Conservation (phyloP, 2,888 invertebrate genomes). For the Trichopoda pennipes region DNA sequence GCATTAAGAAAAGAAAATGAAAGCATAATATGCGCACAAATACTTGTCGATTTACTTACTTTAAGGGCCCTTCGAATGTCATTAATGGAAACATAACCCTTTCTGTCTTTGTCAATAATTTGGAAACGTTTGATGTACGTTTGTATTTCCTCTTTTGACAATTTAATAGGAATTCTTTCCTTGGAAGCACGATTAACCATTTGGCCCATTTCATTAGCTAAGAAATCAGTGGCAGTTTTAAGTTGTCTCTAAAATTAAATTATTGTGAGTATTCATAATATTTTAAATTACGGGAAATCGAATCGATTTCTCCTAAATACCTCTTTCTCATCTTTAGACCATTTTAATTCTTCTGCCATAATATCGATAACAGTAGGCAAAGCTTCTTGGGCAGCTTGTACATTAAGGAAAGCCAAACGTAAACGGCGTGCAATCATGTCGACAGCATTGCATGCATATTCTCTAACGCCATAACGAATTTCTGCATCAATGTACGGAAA, state of each 20-base stretch:
- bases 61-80: conserved; percentile 97
- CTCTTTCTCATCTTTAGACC: conserved; percentile 90
- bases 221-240: conserved; percentile 90
- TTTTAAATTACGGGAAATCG: not conserved
- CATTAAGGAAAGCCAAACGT: conserved; percentile 97
- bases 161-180: conserved; percentile 94
- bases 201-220: conserved; percentile 98
- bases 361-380: conserved; percentile 95
- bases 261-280: conserved; percentile 19
- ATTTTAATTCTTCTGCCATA: conserved; percentile 97
- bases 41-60: conserved; percentile 84
- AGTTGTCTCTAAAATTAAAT: conserved; percentile 86
- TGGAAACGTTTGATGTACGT: conserved; percentile 97
- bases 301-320: conserved; percentile 75
- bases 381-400: conserved; percentile 97
- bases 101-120: conserved; percentile 96
- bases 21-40: not conserved
- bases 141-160: conserved; percentile 96
- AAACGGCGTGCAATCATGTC: conserved; percentile 98
- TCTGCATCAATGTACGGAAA: conserved; percentile 99
- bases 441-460: conserved; percentile 97
- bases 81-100: conserved; percentile 98
- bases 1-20: not conserved
- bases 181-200: conserved; percentile 93
- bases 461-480: conserved; percentile 93